These are phyloP conservation scores for Lepidonotus clava DNA, from an alignment of 2,888 invertebrate genomes.

Conservation along the genomic window DNA sequence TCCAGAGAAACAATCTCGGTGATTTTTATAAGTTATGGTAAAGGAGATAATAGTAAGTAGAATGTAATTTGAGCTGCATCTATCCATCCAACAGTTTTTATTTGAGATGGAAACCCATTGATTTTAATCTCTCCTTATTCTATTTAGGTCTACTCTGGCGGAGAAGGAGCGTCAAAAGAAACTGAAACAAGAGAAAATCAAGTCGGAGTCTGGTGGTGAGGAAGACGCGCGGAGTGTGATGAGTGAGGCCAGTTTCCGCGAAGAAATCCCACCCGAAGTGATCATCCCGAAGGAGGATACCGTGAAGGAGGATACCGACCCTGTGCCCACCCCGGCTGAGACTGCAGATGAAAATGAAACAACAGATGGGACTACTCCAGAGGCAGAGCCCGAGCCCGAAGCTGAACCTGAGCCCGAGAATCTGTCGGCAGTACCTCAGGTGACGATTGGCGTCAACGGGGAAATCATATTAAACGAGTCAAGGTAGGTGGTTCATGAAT, in stretches of 20 bases:
- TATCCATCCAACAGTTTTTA: not conserved
- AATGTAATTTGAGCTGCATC: no score
- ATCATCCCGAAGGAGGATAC: conserved; percentile 10
- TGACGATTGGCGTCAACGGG: conserved; percentile 79
- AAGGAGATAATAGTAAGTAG: no score
- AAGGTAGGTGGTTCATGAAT: conserved; percentile 70
- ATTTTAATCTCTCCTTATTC: not conserved
- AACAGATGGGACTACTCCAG: no score
- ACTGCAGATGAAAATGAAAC: not conserved
- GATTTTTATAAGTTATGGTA: no score
- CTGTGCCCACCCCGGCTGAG: not conserved
- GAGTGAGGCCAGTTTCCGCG: not conserved
- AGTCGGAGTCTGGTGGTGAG: not conserved
- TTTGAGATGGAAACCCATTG: not conserved
- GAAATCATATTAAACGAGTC: conserved; percentile 78
- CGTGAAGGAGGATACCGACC: not conserved
- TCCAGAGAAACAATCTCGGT: no score
- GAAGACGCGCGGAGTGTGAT: not conserved
- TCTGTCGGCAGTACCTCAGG: conserved; percentile 75
- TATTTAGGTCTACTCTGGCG: not conserved
- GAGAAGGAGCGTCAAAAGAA: conserved; percentile 42
- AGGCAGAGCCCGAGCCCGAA: not conserved
- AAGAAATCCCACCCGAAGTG: no score
- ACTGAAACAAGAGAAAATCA: not conserved
- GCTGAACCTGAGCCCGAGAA: not conserved